Evolutionary conservation across 2,113 vertebrate species (phyloP).

Genomic region (Capreolus pygargus): DNA sequence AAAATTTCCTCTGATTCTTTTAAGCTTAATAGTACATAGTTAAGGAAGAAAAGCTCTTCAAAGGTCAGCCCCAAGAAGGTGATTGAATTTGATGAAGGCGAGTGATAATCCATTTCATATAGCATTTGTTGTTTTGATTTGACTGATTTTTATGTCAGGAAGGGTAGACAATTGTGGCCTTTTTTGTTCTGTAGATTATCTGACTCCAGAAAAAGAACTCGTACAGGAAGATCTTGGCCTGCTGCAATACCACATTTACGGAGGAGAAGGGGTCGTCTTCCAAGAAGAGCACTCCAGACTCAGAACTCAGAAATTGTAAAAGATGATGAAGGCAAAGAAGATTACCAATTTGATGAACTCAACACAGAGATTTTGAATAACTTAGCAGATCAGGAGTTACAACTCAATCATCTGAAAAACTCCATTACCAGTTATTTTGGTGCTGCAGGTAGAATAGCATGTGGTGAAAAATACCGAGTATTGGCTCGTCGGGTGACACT

Average conservation of each 20-base stretch:
- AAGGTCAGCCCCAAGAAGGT: neutral
- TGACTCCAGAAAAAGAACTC: conserved; percentile 91
- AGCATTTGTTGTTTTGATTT: conserved; percentile 39
- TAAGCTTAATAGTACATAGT: conserved; percentile 15
- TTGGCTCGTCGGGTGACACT: conserved; percentile 95
- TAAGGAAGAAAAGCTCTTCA: conserved; percentile 35
- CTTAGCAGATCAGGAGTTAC: conserved; percentile 91
- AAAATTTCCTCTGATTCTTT: conserved; percentile 26
- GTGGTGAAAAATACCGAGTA: conserved; percentile 96
- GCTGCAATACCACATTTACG: conserved; percentile 87
- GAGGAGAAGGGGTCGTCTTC: conserved; percentile 91
- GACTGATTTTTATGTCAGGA: neutral
- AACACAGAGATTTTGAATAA: conserved; percentile 94
- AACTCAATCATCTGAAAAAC: conserved; percentile 96
- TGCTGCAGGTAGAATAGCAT: conserved; percentile 96
- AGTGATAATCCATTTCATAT: conserved; percentile 26
- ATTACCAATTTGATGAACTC: conserved; percentile 89
- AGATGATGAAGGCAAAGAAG: conserved; percentile 87
- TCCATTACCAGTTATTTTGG: conserved; percentile 99
- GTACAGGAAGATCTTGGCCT: conserved; percentile 89
- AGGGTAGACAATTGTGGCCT: neutral
- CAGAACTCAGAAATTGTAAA: conserved; percentile 91
- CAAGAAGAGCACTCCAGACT: conserved; percentile 90
- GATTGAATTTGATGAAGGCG: neutral
- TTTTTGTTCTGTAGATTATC: conserved; percentile 78